Base-by-base conservation (phyloP, 1,140 invertebrate species). In the Neodiprion virginianus region DNA sequence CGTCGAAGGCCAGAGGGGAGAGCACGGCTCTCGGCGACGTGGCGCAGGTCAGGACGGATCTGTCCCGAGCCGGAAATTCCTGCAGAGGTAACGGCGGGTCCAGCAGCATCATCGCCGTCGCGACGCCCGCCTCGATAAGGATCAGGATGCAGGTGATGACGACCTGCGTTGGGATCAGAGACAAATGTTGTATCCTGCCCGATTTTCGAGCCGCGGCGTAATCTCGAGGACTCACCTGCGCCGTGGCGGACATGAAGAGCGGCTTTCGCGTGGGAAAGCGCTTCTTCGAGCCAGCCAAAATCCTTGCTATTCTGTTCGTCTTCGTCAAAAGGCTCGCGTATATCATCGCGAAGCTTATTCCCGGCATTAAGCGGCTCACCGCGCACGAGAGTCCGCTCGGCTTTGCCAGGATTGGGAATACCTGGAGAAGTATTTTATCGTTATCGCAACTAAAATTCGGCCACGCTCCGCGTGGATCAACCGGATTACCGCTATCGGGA, bases 251-350 rank as follows among this genome's bases (percentile, higher is more conserved):
- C 87, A 92, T 92, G 78, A 92, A 92, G 23, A 91, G 91, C 81
- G 94, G 93, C 80, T 96, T 96, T 76, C 93, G 92, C 1, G 93
- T 95, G 66, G 95, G 93, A 74, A 95, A 95, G 71, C 91, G 87
- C 82, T 95, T 96, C 83, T 96, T 96, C 69, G 93, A 94, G 1
- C 94, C 94, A 11, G 95, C 94, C 50, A 97, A 89, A 78, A 96
- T 96, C 17, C 95, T 85, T 0, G 95, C 94, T 53, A 97, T 97
- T 70, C 95, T 89, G 86, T 97, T 96, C 0, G 95, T 97, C 89
- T 96, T 96, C 4, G 95, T 96, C 4, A 96, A 90, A 12, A 97
- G 86, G 7, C 95, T 93, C 0, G 94, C 94, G 84, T 96, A 97
- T 76, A 96, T 95, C 86, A 96, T 93, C 0, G 94, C 92, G 81